phyloP scores from a whole-genome alignment of 2,797 vertebrate genomes.

The Bradypodion ventrale region DNA sequence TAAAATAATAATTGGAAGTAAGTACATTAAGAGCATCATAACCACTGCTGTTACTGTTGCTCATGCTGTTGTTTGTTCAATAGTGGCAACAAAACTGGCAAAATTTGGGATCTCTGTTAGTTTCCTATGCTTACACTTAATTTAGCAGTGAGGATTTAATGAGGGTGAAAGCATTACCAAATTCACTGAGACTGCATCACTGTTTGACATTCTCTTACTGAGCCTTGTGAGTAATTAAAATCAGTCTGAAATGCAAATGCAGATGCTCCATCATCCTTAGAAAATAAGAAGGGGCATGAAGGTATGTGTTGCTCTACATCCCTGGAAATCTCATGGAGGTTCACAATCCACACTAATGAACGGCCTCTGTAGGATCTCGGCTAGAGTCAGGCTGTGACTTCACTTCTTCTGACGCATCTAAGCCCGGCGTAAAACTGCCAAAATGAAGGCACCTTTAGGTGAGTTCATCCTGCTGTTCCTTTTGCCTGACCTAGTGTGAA shows the following conservation, averaged over 20 bases:
- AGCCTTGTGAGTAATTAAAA: constrained; percentile 33
- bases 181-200: neutral
- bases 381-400: too few relatives aligned
- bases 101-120: neutral
- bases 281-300: constrained; percentile 18
- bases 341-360: neutral
- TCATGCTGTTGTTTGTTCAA: neutral
- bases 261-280: constrained; percentile 36
- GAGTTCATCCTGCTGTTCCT: too few relatives aligned
- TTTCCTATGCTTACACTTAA: neutral
- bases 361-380: too few relatives aligned
- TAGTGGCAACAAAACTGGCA: neutral
- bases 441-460: too few relatives aligned
- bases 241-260: constrained; percentile 41
- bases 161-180: neutral
- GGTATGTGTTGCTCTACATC: too few relatives aligned
- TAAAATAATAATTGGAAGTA: too few relatives aligned
- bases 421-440: too few relatives aligned
- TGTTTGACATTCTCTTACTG: constrained; percentile 20
- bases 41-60: too few relatives aligned
- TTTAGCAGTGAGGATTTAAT: neutral
- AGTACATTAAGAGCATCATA: too few relatives aligned
- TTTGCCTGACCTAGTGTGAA: too few relatives aligned
- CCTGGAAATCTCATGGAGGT: neutral
- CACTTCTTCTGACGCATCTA: too few relatives aligned